Conservation (phyloP, 2,888 invertebrate species). For the Nudaria mundana region DNA sequence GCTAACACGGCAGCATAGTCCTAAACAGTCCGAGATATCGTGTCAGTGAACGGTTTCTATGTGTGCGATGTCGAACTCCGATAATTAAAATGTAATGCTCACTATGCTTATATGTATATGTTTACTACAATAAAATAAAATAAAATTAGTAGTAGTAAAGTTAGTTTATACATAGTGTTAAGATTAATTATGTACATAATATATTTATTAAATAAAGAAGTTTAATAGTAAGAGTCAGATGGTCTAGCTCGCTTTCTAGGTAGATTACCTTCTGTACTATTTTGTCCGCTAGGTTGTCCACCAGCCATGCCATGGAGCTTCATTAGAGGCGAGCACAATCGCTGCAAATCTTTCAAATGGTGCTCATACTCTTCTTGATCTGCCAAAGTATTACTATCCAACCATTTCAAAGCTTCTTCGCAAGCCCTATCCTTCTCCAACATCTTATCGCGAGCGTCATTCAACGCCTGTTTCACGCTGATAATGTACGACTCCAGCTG, state of each 20-base stretch:
- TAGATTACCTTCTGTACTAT: conserved; percentile 20
- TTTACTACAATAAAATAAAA: too few relatives aligned
- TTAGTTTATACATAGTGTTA: too few relatives aligned
- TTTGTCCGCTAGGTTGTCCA: conserved; percentile 46
- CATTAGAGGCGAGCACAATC: conserved; percentile 81
- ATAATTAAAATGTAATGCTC: too few relatives aligned
- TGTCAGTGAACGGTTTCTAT: too few relatives aligned
- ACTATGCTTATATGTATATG: too few relatives aligned
- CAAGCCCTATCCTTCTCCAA: conserved; percentile 84
- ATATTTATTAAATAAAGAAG: too few relatives aligned
- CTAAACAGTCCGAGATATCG: too few relatives aligned
- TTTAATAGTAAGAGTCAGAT: too few relatives aligned
- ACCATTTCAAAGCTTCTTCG: conserved; percentile 84
- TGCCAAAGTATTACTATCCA: conserved; percentile 84
- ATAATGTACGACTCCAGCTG: conserved; percentile 87
- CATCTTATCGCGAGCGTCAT: conserved; percentile 82
- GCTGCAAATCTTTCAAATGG: conserved; percentile 81
- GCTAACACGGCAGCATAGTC: too few relatives aligned
- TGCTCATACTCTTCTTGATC: conserved; percentile 84
- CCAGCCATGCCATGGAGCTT: conserved; percentile 82
- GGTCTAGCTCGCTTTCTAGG: conserved; percentile 20
- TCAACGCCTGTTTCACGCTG: conserved; percentile 84
- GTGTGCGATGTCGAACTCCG: too few relatives aligned
- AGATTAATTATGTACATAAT: too few relatives aligned
- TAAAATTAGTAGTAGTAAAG: too few relatives aligned